These are phyloP conservation scores for Panurus biarmicus DNA, from an alignment of 2,113 vertebrate species.

Conservation along the genomic window DNA sequence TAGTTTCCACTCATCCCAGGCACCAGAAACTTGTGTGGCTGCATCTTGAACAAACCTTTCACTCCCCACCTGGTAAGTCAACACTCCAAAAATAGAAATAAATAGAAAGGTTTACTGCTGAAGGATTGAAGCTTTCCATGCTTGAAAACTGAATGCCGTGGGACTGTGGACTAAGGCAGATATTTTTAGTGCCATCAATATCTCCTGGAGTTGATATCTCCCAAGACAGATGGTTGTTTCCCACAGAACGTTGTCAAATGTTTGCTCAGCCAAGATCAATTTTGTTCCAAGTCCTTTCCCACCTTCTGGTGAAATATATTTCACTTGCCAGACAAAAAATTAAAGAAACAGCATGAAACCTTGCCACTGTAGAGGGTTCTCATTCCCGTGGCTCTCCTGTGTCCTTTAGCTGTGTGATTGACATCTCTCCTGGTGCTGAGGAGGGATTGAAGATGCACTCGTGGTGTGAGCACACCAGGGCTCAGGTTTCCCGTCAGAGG, in stretches of 20 bases:
- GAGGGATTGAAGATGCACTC: not conserved
- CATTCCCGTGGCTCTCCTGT: not conserved
- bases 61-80: conserved; percentile 13
- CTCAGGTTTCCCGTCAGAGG: not conserved
- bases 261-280: conserved; percentile 67
- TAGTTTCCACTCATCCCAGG: not conserved
- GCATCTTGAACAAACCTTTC: conserved; percentile 9
- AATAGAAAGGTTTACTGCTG: conserved; percentile 7
- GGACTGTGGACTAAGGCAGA: conserved; percentile 17
- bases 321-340: conserved; percentile 64
- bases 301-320: conserved; percentile 63
- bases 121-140: not conserved
- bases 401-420: not conserved
- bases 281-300: conserved; percentile 66
- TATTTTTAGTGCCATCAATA: conserved; percentile 66
- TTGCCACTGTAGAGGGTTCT: not conserved
- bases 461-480: fast-evolving
- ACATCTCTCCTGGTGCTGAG: not conserved
- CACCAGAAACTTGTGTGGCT: not conserved
- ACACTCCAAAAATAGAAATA: not conserved
- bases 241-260: conserved; percentile 65
- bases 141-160: not conserved
- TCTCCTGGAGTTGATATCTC: conserved; percentile 57
- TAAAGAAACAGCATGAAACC: conserved; percentile 46
- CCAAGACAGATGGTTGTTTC: conserved; percentile 66